Conservation (phyloP, 2,888 invertebrate genomes). For the Drosophila subsilvestris region DNA sequence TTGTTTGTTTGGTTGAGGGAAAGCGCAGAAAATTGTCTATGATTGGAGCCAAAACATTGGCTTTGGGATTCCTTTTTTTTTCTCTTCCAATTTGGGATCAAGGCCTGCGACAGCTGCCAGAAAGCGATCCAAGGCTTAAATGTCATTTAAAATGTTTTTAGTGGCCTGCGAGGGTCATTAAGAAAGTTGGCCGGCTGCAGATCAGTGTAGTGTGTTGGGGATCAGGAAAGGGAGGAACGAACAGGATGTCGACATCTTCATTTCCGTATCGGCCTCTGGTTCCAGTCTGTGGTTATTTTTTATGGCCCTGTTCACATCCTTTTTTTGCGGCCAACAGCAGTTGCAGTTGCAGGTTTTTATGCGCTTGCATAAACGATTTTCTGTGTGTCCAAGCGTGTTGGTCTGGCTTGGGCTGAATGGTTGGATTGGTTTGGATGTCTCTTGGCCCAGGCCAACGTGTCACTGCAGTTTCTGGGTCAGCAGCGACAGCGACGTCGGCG, state of each 20-base stretch:
- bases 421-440: constrained; percentile 10
- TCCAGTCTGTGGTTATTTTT: constrained; percentile 51
- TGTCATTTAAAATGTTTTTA: constrained; percentile 57
- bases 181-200: constrained; percentile 58
- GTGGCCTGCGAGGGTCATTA: constrained; percentile 52
- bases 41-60: constrained; percentile 12
- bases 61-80: neutral
- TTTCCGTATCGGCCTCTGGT: constrained; percentile 57
- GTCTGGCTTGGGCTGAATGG: too few species aligned
- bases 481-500: constrained; percentile 23
- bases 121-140: constrained; percentile 41
- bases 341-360: constrained; percentile 46
- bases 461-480: constrained; percentile 64
- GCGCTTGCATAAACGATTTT: constrained; percentile 51
- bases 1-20: constrained; percentile 23
- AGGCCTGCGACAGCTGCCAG: constrained; percentile 40
- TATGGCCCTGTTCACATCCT: constrained; percentile 31
- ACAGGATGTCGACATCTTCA: constrained; percentile 74
- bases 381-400: constrained; percentile 12
- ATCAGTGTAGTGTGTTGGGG: neutral
- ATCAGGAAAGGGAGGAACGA: constrained; percentile 7
- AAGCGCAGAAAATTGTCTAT: constrained; percentile 64
- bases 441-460: constrained; percentile 41
- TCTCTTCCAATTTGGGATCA: neutral
- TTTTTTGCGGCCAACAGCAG: constrained; percentile 42